Evolutionary conservation across 2,888 invertebrate species (phyloP).

Genomic region (Catotricha subobsoleta): DNA sequence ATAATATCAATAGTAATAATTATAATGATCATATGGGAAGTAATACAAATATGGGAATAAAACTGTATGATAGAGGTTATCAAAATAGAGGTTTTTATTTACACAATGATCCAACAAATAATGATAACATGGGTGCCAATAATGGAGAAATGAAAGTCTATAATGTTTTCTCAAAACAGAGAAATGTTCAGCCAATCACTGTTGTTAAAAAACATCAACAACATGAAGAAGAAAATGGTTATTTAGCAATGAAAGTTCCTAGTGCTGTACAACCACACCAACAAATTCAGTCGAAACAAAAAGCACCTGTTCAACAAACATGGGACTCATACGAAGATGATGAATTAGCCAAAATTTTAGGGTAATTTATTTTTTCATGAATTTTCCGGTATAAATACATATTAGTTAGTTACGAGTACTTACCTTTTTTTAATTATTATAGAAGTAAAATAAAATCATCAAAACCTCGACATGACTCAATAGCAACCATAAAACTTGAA

Average conservation of each 20-base stretch:
- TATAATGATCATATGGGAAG: conserved; percentile 1
- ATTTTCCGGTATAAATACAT: neutral
- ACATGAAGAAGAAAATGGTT: neutral
- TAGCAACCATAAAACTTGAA: conserved; percentile 22
- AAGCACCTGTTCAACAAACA: neutral
- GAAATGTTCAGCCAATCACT: neutral
- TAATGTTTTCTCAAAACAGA: conserved; percentile 13
- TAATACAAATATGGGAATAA: conserved; percentile 3
- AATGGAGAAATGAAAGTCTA: conserved; percentile 12
- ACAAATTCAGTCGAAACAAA: neutral
- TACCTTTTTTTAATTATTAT: neutral
- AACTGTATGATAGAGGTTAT: neutral
- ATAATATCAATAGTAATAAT: conserved; percentile 4
- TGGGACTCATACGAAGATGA: conserved; percentile 30
- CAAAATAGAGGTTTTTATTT: conserved; percentile 12
- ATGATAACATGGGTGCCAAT: neutral
- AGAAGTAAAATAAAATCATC: conserved; percentile 29
- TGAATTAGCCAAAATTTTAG: conserved; percentile 52
- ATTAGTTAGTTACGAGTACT: neutral
- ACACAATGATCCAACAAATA: conserved; percentile 10
- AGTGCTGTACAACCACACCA: neutral
- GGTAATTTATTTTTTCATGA: conserved; percentile 29
- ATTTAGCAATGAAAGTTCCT: neutral
- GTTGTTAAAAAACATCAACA: neutral
- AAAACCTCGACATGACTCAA: conserved; percentile 21